Evolutionary conservation across 2,113 vertebrate species (phyloP), one percentile per base, ranked within the genome.

Genomic region (Hystrix brachyura): DNA sequence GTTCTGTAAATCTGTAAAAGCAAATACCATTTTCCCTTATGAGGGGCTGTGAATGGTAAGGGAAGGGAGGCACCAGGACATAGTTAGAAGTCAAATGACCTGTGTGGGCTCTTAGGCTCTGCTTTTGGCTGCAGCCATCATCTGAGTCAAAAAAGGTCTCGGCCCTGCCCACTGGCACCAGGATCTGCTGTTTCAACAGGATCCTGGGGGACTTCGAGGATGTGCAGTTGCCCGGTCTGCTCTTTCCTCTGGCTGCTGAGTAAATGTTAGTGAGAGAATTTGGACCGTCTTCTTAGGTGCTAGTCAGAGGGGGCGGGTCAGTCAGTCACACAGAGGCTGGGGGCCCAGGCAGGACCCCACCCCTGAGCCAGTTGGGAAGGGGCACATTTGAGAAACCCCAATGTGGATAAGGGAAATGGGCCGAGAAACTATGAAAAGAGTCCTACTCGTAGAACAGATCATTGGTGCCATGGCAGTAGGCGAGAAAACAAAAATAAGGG

Each of bases 371-470:
- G 43, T 1, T 4, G 32, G n/a, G 18, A 51, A 1, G n/a, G n/a
- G 27, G 25, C 13, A 27, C 9, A 1, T 38, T 60, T 25, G 80
- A 79, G 55, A 69, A 25, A 55, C 4, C 19, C 0, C 0, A 3
- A n/a, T 18, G 18, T 4, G 25, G 43, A 9, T 12, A 43, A 46
- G 46, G 51, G 8, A 48, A 15, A 27, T 1, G 43, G 43, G 13
- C 29, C 71, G 10, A 29, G 67, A 38, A 34, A 27, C 17, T 23
- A 1, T 0, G 10, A 17, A 51, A 17, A 51, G 13, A 59, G 32
- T 7, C 18, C 19, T 8, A 25, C 21, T 0, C 0, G 5, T 1
- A 19, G 51, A 48, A 7, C 13, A 5, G 51, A n/a, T n/a, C 23
- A 1, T 9, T 11, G 27, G 89, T 89, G 90, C 43, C 84, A 4